Evolutionary conservation across 1,140 invertebrate species (phyloP).

Genomic region (Lucilia sericata): DNA sequence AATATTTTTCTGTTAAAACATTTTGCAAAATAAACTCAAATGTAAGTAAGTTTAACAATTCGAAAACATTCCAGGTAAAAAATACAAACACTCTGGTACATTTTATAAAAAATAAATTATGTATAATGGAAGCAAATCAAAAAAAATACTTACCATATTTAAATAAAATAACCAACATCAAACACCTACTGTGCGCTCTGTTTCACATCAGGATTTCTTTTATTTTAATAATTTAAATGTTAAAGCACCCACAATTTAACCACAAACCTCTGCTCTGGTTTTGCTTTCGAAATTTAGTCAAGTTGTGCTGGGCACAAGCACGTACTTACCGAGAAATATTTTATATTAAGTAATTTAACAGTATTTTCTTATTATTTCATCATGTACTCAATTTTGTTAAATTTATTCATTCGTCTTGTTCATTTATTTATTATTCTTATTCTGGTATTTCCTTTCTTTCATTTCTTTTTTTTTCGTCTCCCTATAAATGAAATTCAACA

Average conservation of each 20-base stretch:
- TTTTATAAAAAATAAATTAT: too few relatives aligned
- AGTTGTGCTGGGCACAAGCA: not conserved
- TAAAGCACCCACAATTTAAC: not conserved
- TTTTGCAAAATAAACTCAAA: too few relatives aligned
- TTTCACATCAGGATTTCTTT: not conserved
- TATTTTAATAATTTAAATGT: not conserved
- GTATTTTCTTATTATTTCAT: constrained; percentile 22
- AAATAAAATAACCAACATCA: not conserved
- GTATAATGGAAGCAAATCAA: not conserved
- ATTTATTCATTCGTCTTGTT: not conserved
- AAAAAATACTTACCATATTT: not conserved
- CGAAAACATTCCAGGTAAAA: too few relatives aligned
- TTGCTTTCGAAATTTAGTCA: not conserved
- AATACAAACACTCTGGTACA: too few relatives aligned
- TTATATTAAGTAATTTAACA: constrained; percentile 22
- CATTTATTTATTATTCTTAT: constrained; percentile 7
- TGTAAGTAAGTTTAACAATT: too few relatives aligned
- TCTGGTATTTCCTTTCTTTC: constrained; percentile 33
- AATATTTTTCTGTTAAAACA: too few relatives aligned
- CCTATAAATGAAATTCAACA: not conserved
- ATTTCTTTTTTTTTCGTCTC: not conserved
- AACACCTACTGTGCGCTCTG: not conserved
- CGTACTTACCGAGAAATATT: not conserved
- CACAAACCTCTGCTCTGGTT: not conserved
- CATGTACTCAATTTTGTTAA: constrained; percentile 20